Conservation (phyloP, 2,797 vertebrate genomes). For the Neoniphon sammara region DNA sequence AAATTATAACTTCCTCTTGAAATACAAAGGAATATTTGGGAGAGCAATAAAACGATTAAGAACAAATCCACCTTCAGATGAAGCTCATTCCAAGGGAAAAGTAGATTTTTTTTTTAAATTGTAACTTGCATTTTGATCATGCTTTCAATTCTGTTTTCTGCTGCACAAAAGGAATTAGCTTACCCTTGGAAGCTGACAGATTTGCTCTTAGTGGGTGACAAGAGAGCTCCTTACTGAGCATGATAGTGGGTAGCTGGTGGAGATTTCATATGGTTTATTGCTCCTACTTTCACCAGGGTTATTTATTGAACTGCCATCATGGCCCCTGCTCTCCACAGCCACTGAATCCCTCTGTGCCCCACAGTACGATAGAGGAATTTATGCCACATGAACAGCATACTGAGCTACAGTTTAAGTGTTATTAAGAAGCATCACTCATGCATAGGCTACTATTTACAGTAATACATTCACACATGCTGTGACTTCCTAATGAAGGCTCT, state of each 20-base stretch:
- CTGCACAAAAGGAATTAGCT: conserved; percentile 51
- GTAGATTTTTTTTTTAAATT: conserved; percentile 16
- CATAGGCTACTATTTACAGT: conserved; percentile 78
- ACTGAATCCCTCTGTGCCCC: conserved; percentile 63
- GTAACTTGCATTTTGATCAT: conserved; percentile 20
- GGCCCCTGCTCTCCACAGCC: conserved; percentile 72
- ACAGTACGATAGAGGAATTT: conserved; percentile 76
- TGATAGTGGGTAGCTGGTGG: conserved; percentile 64
- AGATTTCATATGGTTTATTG: conserved; percentile 82
- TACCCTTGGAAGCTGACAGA: conserved; percentile 58
- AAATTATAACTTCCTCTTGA: conserved; percentile 29
- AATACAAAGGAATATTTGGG: conserved; percentile 10
- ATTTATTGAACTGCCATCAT: conserved; percentile 82
- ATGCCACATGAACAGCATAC: conserved; percentile 71
- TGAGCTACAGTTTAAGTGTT: conserved; percentile 75
- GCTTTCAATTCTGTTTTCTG: conserved; percentile 12
- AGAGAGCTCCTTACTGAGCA: conserved; percentile 65
- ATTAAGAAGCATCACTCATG: conserved; percentile 81
- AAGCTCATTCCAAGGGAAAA: conserved; percentile 7
- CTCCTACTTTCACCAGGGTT: conserved; percentile 78
- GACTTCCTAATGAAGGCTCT: conserved; percentile 64
- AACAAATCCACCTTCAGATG: background rate
- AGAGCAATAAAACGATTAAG: conserved; percentile 1
- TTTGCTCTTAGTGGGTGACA: conserved; percentile 66
- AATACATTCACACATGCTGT: conserved; percentile 67